Percentiles rank a stretch among this genome's conserved stretches.
phyloP scores from a whole-genome alignment of 2,113 vertebrate genomes.

The Sclerurus mexicanus region DNA sequence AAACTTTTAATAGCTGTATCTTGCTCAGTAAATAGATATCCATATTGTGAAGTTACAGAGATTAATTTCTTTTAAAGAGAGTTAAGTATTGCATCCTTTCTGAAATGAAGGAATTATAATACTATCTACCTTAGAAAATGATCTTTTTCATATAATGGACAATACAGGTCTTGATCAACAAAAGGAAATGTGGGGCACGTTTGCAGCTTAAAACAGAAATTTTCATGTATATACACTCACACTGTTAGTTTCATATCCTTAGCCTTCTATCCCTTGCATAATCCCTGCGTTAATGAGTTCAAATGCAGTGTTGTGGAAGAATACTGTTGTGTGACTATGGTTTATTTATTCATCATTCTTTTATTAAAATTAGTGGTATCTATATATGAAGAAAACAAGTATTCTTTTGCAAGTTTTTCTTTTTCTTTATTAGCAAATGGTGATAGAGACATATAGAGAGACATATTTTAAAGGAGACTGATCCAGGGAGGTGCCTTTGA shows the following conservation, averaged over 20 bases:
- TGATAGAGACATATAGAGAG: not conserved
- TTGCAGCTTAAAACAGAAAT: not conserved
- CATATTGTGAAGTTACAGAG: not conserved
- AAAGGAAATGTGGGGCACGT: not conserved
- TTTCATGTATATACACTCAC: not conserved
- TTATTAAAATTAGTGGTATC: not conserved
- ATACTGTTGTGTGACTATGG: not conserved
- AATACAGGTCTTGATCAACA: not conserved
- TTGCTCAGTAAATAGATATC: not conserved
- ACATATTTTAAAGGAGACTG: not conserved
- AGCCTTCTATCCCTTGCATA: not conserved
- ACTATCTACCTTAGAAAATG: not conserved
- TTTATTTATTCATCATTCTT: not conserved
- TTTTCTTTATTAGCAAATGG: not conserved
- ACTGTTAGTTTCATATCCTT: not conserved
- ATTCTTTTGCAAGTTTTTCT: not conserved
- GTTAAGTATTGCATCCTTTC: not conserved
- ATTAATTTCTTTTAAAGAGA: not conserved
- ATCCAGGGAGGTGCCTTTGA: not conserved
- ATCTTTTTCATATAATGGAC: not conserved
- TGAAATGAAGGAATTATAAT: not conserved
- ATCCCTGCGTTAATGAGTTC: not conserved
- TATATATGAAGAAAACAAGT: not conserved
- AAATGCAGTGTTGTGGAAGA: not conserved
- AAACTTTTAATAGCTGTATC: not conserved